Evolutionary conservation across 2,113 vertebrate genomes (phyloP).

Genomic region (Salvelinus sp.): DNA sequence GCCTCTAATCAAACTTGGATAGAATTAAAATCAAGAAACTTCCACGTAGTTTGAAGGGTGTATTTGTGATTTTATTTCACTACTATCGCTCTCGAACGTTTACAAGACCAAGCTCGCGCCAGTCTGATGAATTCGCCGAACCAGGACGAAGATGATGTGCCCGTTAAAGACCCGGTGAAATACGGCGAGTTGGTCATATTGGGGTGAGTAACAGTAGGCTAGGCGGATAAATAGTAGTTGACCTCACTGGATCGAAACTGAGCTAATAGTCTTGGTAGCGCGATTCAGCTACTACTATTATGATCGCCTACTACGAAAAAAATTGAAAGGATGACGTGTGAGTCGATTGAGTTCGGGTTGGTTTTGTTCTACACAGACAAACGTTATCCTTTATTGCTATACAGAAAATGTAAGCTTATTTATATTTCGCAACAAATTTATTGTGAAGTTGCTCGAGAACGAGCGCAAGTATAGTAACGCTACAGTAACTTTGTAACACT

Average conservation of each 20-base stretch:
- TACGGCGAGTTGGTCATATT: slow-evolving; percentile 93
- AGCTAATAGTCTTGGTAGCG: slow-evolving; percentile 12
- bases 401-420: background rate
- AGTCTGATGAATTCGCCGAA: slow-evolving; percentile 91
- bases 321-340: slow-evolving; percentile 14
- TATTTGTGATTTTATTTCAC: slow-evolving; percentile 62
- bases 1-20: slow-evolving; percentile 57
- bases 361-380: background rate
- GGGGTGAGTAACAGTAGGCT: slow-evolving; percentile 79
- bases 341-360: background rate
- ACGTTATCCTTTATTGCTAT: background rate
- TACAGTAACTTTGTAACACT: background rate
- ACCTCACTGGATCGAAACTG: background rate
- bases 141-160: slow-evolving; percentile 87
- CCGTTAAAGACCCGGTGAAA: slow-evolving; percentile 91
- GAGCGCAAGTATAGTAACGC: background rate
- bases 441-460: background rate
- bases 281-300: background rate
- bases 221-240: background rate
- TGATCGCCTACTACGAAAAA: slow-evolving; percentile 24
- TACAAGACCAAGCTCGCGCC: slow-evolving; percentile 42
- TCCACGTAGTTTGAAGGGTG: slow-evolving; percentile 53
- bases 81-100: slow-evolving; percentile 40
- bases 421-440: background rate
- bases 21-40: slow-evolving; percentile 35